phyloP scores from a whole-genome alignment of 2,888 invertebrate species.

The Argynnis bischoffii region DNA sequence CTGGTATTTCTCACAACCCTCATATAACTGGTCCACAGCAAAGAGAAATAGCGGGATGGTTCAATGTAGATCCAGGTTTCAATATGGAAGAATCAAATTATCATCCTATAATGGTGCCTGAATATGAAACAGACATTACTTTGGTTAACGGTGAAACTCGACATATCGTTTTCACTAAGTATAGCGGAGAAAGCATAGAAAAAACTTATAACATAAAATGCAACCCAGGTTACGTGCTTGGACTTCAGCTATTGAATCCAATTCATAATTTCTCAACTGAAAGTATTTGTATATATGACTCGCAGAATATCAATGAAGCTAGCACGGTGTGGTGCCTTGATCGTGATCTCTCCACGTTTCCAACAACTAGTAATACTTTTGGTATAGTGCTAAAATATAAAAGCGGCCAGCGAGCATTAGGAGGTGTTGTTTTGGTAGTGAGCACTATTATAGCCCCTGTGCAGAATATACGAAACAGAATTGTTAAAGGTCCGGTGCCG shows the following conservation, averaged over 20 bases:
- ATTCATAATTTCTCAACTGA: constrained; percentile 94
- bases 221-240: constrained; percentile 92
- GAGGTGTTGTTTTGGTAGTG: constrained; percentile 90
- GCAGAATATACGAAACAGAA: constrained; percentile 87
- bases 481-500: constrained; percentile 90
- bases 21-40: constrained; percentile 91
- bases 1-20: constrained; percentile 96
- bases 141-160: constrained; percentile 89
- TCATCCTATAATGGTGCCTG: constrained; percentile 88
- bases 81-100: constrained; percentile 87
- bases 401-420: constrained; percentile 90
- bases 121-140: constrained; percentile 83
- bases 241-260: constrained; percentile 94
- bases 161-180: constrained; percentile 89
- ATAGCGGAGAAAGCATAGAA: constrained; percentile 79
- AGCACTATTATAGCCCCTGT: constrained; percentile 88
- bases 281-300: constrained; percentile 89
- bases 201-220: constrained; percentile 85
- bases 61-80: constrained; percentile 86
- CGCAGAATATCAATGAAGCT: constrained; percentile 84
- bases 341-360: constrained; percentile 94
- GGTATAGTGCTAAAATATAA: constrained; percentile 90
- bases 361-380: constrained; percentile 92
- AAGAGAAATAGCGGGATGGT: constrained; percentile 96
- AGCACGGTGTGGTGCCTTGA: constrained; percentile 90